These are phyloP conservation scores for Yponomeuta malinellus DNA, from an alignment of 2,888 invertebrate genomes.

Conservation along the genomic window DNA sequence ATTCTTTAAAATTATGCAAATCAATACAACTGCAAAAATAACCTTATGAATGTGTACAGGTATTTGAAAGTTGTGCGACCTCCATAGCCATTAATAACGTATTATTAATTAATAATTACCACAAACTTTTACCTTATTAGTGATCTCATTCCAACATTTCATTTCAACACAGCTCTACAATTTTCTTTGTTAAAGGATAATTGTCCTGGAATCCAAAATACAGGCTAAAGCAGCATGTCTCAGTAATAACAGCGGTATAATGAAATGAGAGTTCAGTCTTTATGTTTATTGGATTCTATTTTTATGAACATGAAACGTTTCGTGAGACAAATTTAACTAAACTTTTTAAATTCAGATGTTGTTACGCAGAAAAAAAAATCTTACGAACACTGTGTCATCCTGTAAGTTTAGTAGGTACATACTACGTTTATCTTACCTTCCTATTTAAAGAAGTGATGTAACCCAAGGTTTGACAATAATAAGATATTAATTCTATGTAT, in stretches of 20 bases:
- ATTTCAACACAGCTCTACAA: neutral
- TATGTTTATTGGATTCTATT: slow-evolving; percentile 10
- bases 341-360: neutral
- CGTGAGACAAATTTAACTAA: neutral
- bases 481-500: neutral
- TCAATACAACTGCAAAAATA: too few relatives aligned
- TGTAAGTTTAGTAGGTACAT: neutral
- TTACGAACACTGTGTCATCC: neutral
- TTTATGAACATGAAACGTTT: slow-evolving; percentile 5
- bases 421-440: neutral
- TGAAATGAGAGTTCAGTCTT: neutral
- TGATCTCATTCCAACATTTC: neutral
- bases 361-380: neutral
- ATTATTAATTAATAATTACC: too few relatives aligned
- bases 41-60: too few relatives aligned
- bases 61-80: too few relatives aligned
- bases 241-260: neutral
- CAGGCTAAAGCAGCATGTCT: neutral
- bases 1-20: too few relatives aligned
- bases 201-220: neutral
- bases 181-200: neutral
- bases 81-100: too few relatives aligned
- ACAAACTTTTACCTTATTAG: too few relatives aligned
- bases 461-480: neutral
- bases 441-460: neutral